Evolutionary conservation across 2,888 invertebrate species (phyloP).

Genomic region (Teleogryllus oceanicus): DNA sequence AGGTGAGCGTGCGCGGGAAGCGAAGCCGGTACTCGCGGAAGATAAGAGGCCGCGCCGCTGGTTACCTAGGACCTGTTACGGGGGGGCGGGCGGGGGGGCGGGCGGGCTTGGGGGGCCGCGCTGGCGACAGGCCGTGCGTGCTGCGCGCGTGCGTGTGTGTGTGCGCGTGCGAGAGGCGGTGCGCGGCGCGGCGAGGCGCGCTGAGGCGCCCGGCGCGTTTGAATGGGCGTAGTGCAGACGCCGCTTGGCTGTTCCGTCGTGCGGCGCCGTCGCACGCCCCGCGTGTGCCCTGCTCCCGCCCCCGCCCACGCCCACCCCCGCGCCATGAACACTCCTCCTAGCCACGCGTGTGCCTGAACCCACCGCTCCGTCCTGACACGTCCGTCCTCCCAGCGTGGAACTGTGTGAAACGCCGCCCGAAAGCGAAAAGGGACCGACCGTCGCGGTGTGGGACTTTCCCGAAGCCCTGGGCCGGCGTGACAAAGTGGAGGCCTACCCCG

Average conservation of each 20-base stretch:
- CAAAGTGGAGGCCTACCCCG: not conserved
- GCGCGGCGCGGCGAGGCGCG: not conserved
- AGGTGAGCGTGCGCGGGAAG: too few relatives aligned
- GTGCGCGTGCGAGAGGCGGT: not conserved
- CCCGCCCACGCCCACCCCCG: too few relatives aligned
- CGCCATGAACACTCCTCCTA: too few relatives aligned
- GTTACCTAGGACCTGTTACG: conserved; percentile 18
- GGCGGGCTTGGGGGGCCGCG: not conserved
- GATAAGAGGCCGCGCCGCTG: not conserved
- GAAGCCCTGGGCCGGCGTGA: too few relatives aligned
- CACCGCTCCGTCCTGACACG: too few relatives aligned
- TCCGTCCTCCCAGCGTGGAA: not conserved
- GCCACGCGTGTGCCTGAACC: too few relatives aligned
- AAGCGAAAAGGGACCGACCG: not conserved
- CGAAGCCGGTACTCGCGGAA: too few relatives aligned
- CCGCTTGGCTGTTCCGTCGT: too few relatives aligned
- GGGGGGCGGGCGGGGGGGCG: not conserved
- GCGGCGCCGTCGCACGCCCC: too few relatives aligned
- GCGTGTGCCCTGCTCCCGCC: too few relatives aligned
- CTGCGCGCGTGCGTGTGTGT: not conserved
- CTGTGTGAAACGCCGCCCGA: not conserved
- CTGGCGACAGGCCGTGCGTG: conserved; percentile 21
- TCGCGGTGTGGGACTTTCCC: too few relatives aligned
- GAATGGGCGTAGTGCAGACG: too few relatives aligned
- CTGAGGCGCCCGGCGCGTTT: not conserved